Evolutionary conservation across 1,140 invertebrate species (phyloP).

Genomic region (Coelopa frigida): DNA sequence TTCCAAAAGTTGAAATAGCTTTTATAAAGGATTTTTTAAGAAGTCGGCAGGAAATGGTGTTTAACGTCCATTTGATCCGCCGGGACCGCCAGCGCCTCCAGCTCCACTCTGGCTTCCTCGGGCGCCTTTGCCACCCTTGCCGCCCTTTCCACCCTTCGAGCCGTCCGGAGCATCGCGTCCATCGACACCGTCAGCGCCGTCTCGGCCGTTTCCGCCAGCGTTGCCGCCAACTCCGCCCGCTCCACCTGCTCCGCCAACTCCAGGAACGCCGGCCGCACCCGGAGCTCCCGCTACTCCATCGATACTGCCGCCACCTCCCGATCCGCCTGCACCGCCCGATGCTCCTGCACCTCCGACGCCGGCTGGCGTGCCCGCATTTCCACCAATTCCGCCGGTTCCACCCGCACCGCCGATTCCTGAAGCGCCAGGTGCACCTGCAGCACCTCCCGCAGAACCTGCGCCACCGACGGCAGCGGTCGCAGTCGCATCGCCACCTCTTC

Average conservation of each 20-base stretch:
- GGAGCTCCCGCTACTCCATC: slow-evolving; percentile 3
- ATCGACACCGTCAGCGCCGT: slow-evolving; percentile 34
- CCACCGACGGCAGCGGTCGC: no score
- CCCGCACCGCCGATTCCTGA: neutral
- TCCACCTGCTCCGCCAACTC: slow-evolving; percentile 15
- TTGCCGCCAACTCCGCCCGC: slow-evolving; percentile 26
- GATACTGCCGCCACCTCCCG: neutral
- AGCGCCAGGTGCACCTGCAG: no score
- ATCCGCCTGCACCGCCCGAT: neutral
- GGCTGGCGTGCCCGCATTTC: neutral
- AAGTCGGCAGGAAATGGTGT: no score
- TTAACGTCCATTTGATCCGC: no score
- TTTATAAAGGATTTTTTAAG: no score
- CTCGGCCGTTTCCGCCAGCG: slow-evolving; percentile 29
- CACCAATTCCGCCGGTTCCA: no score
- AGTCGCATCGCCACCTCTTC: slow-evolving; percentile 13
- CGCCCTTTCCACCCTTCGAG: slow-evolving; percentile 35
- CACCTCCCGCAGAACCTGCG: no score
- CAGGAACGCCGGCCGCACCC: slow-evolving; percentile 6
- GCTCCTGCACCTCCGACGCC: neutral
- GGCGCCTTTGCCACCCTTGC: slow-evolving; percentile 30
- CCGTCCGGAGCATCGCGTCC: slow-evolving; percentile 26
- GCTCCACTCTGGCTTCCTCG: slow-evolving; percentile 25
- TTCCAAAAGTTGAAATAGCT: no score
- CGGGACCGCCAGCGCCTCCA: slow-evolving; percentile 25